Base-by-base conservation (phyloP, 1,140 invertebrate genomes). In the Achatina immaculata region DNA sequence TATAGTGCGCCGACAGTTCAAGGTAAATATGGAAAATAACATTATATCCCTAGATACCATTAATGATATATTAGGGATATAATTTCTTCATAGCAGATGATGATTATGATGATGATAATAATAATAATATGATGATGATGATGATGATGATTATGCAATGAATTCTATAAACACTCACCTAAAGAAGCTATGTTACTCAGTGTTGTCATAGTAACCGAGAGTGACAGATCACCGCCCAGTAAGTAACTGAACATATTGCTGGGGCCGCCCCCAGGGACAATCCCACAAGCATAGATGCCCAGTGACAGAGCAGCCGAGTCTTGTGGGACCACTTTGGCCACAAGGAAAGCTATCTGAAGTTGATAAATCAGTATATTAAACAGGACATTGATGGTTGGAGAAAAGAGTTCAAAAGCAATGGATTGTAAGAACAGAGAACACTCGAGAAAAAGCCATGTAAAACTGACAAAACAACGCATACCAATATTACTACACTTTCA, bases 191-290 rank as follows among this genome's bases (percentile, higher is more conserved):
- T 58, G 6, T 85, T 87, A 62, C 86, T 86, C 14, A 89, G 66
- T n/a, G 88, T 82, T 45, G 91, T 92, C 91, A 92, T 92, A 16
- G 90, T 89, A 48, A 91, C 86, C 34, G 91, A 92, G 11, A 92
- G 84, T 38, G 91, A 88, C 62, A 93, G 83, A 82, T 93, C 92
- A 19, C 92, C 92, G 62, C 88, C 85, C 38, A 93, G 89, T 36
- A 93, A 84, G 42, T 92, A 84, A 0, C 91, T 90, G 86, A 91
- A 93, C 78, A 92, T 91, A 81, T 92, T 92, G 78, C 90, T 91
- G 42, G 85, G 87, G 28, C 90, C 90, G 19, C 92, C 92, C 0
- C 92, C 92, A 11, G 92, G 92, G n/a, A 89, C 90, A 42, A 88
- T 89, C 0, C 91, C 92, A 0, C 90, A 85, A 0, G 90, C 87